A percentile compares a stretch with the other conserved stretches of the same genome.
Evolutionary conservation across 2,797 vertebrate species (phyloP).

Genomic region (Ctenopoma multispine): DNA sequence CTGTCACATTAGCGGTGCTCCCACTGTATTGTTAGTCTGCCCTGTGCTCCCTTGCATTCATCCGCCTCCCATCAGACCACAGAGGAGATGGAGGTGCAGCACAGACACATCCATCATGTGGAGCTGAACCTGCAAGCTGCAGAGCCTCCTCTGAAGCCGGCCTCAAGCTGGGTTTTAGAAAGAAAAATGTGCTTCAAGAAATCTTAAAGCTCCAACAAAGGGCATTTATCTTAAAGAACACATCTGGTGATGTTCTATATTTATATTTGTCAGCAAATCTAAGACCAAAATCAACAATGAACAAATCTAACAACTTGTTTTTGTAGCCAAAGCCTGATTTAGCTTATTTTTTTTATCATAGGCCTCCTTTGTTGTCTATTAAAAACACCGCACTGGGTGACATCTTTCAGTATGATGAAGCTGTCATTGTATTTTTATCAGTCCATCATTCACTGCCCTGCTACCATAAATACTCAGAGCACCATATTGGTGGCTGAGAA

Average conservation of each 20-base stretch:
- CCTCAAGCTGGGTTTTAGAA: neutral
- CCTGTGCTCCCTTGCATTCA: constrained; percentile 26
- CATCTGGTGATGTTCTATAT: neutral
- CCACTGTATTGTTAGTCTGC: constrained; percentile 35
- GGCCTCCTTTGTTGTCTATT: neutral
- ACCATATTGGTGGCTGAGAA: neutral
- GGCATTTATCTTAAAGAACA: neutral
- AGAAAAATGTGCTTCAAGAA: constrained; percentile 6
- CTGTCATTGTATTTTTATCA: neutral
- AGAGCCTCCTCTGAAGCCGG: constrained; percentile 15
- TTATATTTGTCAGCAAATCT: neutral
- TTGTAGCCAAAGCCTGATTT: neutral
- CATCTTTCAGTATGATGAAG: neutral
- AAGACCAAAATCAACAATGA: neutral
- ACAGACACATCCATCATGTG: constrained; percentile 48
- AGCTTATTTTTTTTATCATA: neutral
- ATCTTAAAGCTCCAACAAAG: neutral
- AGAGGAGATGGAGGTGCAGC: constrained; percentile 33
- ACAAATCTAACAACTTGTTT: neutral
- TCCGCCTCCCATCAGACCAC: constrained; percentile 36
- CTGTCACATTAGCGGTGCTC: constrained; percentile 37
- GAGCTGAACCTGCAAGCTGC: constrained; percentile 25
- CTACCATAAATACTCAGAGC: neutral
- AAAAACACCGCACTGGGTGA: neutral
- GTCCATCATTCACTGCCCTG: neutral